These are phyloP conservation scores for Ditula angustiorana DNA, from an alignment of 2,888 invertebrate genomes.

Conservation along the genomic window DNA sequence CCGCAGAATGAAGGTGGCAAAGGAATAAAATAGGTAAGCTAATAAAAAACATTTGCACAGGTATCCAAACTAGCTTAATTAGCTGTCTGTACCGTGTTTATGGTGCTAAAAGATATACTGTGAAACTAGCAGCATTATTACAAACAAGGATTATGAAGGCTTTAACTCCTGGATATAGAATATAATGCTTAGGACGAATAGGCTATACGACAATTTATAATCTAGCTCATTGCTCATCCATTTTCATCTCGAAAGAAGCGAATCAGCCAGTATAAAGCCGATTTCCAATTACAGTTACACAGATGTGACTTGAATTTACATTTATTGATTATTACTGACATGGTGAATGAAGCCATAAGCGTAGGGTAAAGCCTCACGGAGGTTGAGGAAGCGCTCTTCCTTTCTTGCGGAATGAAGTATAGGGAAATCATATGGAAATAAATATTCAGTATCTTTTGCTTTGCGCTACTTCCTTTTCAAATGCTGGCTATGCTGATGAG, in stretches of 20 bases:
- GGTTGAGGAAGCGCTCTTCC: neutral
- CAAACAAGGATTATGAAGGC: too few species aligned
- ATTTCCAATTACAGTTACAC: neutral
- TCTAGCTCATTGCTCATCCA: neutral
- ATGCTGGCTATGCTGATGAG: neutral
- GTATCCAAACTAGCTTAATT: too few species aligned
- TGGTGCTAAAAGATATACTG: too few species aligned
- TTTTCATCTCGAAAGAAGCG: neutral
- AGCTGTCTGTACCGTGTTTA: too few species aligned
- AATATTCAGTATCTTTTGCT: neutral
- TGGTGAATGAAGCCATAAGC: neutral
- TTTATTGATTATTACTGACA: conserved; percentile 3
- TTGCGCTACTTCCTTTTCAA: neutral
- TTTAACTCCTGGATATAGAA: neutral
- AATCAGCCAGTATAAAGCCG: neutral
- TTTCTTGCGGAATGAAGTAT: neutral
- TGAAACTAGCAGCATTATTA: too few species aligned
- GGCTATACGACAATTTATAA: neutral
- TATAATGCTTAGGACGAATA: neutral
- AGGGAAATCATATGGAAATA: neutral
- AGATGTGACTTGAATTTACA: conserved; percentile 1
- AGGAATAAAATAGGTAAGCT: too few species aligned
- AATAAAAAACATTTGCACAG: too few species aligned
- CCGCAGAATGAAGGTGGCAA: neutral
- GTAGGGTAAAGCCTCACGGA: too few species aligned